Evolutionary conservation across 2,797 vertebrate genomes (phyloP).

Genomic region (Apodemus agrarius): DNA sequence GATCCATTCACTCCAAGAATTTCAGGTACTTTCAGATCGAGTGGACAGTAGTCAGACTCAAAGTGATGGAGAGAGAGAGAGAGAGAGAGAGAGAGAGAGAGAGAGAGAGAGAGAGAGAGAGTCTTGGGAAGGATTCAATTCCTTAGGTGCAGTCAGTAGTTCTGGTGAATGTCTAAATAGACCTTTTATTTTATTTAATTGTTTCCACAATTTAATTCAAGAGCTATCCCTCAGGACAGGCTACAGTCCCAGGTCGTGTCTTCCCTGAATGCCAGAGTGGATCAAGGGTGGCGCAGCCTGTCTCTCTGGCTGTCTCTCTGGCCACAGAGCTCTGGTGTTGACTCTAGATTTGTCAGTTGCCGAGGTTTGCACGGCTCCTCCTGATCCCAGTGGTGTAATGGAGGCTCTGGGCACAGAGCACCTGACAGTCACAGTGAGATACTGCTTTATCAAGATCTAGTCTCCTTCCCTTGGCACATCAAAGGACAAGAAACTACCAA

Average conservation of each 20-base stretch:
- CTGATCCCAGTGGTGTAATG: rapidly evolving
- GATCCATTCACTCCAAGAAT: neutral
- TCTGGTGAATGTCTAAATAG: neutral
- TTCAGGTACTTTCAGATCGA: neutral
- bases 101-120: neutral
- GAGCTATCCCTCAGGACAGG: neutral
- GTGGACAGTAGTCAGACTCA: neutral
- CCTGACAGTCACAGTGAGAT: neutral
- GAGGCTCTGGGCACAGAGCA: neutral
- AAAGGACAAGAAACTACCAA: neutral
- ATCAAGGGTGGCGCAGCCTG: neutral
- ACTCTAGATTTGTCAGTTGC: neutral
- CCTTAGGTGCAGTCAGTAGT: neutral
- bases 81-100: neutral
- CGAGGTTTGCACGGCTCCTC: neutral
- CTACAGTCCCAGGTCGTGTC: neutral
- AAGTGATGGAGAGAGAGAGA: neutral
- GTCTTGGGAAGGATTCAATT: neutral
- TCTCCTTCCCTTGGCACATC: neutral
- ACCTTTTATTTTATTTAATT: neutral
- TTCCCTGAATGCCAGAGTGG: neutral
- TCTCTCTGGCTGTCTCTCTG: neutral
- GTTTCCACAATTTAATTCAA: neutral
- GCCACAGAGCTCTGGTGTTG: neutral
- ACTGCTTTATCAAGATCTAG: neutral